Conservation (phyloP, 2,113 vertebrate species). For the Platysteira castanea region DNA sequence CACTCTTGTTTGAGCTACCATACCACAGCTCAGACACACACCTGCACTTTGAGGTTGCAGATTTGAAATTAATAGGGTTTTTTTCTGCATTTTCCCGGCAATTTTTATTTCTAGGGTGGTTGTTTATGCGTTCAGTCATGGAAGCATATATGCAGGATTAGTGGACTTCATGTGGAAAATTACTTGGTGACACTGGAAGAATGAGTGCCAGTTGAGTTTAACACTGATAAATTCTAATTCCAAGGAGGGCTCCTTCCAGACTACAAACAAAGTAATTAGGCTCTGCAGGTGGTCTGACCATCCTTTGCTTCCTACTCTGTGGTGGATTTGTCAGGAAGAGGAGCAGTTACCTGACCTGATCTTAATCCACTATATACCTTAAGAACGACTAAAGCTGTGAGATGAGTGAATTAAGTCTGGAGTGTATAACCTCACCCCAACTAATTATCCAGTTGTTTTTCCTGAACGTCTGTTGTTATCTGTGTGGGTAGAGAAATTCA, state of each 20-base stretch:
- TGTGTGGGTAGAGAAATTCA: background rate
- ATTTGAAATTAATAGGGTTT: background rate
- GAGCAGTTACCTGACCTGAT: constrained; percentile 15
- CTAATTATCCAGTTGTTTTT: constrained; percentile 22
- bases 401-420: constrained; percentile 30
- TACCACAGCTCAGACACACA: background rate
- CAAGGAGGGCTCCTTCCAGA: background rate
- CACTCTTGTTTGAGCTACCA: background rate
- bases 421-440: background rate
- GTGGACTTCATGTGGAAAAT: background rate
- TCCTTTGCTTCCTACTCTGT: background rate
- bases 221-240: background rate
- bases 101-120: background rate
- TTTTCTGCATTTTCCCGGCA: background rate
- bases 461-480: background rate
- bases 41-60: background rate
- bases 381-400: background rate
- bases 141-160: background rate
- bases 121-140: accelerated
- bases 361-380: background rate
- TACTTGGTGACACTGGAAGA: background rate
- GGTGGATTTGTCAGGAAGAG: background rate
- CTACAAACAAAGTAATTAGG: background rate
- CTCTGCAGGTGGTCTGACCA: background rate
- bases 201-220: background rate